These are phyloP conservation scores for Drosophila stalkeri DNA, from an alignment of 2,888 invertebrate genomes.

Conservation along the genomic window DNA sequence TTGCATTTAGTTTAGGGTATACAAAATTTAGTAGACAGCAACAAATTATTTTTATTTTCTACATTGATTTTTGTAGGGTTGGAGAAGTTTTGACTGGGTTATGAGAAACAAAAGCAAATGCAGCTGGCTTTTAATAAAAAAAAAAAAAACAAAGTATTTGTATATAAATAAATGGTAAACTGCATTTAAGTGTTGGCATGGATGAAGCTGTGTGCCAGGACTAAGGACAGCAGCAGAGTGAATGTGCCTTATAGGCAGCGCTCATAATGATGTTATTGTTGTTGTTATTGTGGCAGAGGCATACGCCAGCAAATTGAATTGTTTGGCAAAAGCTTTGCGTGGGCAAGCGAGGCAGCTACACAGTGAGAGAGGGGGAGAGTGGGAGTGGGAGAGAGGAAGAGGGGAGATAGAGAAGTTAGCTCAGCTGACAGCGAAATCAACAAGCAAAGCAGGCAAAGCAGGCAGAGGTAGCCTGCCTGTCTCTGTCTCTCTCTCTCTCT, in stretches of 20 bases:
- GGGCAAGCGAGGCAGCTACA: not conserved
- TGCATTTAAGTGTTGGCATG: constrained; percentile 11
- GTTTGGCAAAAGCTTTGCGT: constrained; percentile 43
- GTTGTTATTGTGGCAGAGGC: constrained; percentile 33
- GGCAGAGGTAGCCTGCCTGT: too few species aligned
- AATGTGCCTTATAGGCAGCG: not conserved
- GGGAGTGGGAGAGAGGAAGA: not conserved
- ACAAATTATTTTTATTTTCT: constrained; percentile 29
- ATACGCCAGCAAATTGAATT: constrained; percentile 69
- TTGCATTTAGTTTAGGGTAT: not conserved
- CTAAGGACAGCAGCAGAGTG: not conserved
- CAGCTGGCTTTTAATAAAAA: constrained; percentile 8
- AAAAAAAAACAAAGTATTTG: not conserved
- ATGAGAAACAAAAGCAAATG: constrained; percentile 9
- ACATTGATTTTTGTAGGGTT: not conserved
- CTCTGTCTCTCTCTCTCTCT: not conserved
- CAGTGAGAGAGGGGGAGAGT: not conserved
- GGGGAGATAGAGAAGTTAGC: not conserved
- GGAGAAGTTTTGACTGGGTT: not conserved
- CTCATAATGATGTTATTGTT: constrained; percentile 19
- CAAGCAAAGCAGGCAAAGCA: constrained; percentile 35
- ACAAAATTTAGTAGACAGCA: constrained; percentile 32
- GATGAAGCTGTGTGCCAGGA: not conserved
- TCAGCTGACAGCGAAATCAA: constrained; percentile 33
- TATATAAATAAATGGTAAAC: constrained; percentile 5